phyloP scores from a whole-genome alignment of 2,888 invertebrate genomes.

The Drosophila nigricruria region DNA sequence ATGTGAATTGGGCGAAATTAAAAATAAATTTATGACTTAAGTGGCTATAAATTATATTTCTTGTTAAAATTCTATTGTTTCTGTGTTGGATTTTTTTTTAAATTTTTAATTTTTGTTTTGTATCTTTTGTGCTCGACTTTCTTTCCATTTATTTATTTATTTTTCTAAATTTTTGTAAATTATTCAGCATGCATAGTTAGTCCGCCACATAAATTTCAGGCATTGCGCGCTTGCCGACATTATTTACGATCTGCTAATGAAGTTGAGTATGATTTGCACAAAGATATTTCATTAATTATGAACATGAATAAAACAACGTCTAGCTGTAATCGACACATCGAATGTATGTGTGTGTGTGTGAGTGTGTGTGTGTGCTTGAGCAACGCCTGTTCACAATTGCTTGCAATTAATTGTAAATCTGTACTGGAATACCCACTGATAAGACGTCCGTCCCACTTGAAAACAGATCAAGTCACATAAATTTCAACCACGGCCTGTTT shows the following conservation, averaged over 20 bases:
- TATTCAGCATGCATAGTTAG: slow-evolving; percentile 48
- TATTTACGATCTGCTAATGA: slow-evolving; percentile 67
- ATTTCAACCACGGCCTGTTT: slow-evolving; percentile 31
- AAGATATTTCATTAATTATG: slow-evolving; percentile 51
- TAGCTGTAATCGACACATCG: neutral
- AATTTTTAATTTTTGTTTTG: slow-evolving; percentile 48
- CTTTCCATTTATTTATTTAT: slow-evolving; percentile 65
- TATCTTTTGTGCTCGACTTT: slow-evolving; percentile 57
- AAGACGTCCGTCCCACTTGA: slow-evolving; percentile 54
- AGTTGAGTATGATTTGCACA: slow-evolving; percentile 57
- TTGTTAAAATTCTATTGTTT: slow-evolving; percentile 82
- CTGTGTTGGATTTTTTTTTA: slow-evolving; percentile 48
- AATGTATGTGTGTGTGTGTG: neutral
- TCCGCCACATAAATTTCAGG: slow-evolving; percentile 51
- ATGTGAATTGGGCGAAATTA: slow-evolving; percentile 82
- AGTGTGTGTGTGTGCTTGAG: slow-evolving; percentile 5
- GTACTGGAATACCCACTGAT: slow-evolving; percentile 53
- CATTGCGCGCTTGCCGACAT: slow-evolving; percentile 48
- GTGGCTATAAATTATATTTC: slow-evolving; percentile 83
- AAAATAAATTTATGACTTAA: slow-evolving; percentile 84
- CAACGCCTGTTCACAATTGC: slow-evolving; percentile 50
- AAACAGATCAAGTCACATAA: slow-evolving; percentile 63
- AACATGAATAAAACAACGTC: slow-evolving; percentile 30
- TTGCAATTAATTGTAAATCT: slow-evolving; percentile 69
- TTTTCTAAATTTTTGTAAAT: slow-evolving; percentile 41